Conservation (phyloP, 2,797 vertebrate genomes). For the Urosaurus nigricauda region DNA sequence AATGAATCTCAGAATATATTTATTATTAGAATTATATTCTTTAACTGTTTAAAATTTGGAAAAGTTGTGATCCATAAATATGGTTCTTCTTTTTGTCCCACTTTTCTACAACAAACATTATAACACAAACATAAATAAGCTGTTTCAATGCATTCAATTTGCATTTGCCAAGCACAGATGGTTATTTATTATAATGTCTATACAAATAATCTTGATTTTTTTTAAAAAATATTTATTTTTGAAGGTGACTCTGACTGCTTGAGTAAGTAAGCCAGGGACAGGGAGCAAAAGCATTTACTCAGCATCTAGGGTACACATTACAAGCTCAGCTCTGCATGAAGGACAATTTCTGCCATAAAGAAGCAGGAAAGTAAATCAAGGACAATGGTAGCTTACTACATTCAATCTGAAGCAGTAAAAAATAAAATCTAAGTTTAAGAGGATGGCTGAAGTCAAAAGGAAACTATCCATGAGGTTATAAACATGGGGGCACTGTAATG, state of each 20-base stretch:
- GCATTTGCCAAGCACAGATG: constrained; percentile 79
- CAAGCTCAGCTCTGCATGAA: constrained; percentile 90
- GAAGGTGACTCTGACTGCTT: constrained; percentile 82
- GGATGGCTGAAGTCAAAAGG: constrained; percentile 52
- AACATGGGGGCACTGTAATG: constrained; percentile 54
- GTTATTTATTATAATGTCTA: constrained; percentile 88
- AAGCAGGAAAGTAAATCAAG: constrained; percentile 83
- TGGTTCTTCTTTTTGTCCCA: constrained; percentile 63
- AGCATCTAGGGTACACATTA: constrained; percentile 86
- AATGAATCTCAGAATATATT: constrained; percentile 26
- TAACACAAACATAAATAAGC: constrained; percentile 85
- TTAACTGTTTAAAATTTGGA: constrained; percentile 62
- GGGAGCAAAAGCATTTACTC: constrained; percentile 85
- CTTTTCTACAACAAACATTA: constrained; percentile 75
- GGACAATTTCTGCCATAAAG: constrained; percentile 88
- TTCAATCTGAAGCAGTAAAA: constrained; percentile 56
- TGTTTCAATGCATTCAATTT: constrained; percentile 90
- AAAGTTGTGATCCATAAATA: constrained; percentile 52
- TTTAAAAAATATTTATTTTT: constrained; percentile 56
- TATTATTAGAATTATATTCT: constrained; percentile 39
- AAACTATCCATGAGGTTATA: constrained; percentile 23
- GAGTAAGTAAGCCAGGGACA: constrained; percentile 79
- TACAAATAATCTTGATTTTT: constrained; percentile 75
- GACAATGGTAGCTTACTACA: constrained; percentile 73
- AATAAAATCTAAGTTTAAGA: constrained; percentile 61